Evolutionary conservation across 1,140 invertebrate species (phyloP).

Genomic region (Hermetia illucens): DNA sequence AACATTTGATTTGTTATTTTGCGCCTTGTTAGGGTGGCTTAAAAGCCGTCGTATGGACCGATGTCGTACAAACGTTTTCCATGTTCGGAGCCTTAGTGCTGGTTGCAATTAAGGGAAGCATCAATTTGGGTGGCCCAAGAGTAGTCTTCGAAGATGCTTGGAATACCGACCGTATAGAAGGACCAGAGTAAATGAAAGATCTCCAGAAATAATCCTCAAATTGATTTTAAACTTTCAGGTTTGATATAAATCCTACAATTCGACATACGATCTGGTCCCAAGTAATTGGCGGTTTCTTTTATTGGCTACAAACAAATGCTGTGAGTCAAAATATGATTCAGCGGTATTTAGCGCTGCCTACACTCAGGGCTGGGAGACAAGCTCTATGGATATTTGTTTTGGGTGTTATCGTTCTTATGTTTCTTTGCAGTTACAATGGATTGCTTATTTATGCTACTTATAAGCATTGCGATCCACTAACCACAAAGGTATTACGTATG

Average conservation of each 20-base stretch:
- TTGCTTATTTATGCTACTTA: constrained; percentile 62
- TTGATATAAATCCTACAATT: constrained; percentile 55
- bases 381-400: constrained; percentile 44
- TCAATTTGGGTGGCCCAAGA: constrained; percentile 43
- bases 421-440: constrained; percentile 51
- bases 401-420: constrained; percentile 36
- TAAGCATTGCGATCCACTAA: constrained; percentile 55
- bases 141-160: constrained; percentile 40
- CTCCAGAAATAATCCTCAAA: constrained; percentile 34
- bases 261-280: constrained; percentile 72
- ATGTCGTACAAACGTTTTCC: constrained; percentile 63
- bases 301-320: constrained; percentile 57
- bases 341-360: constrained; percentile 49
- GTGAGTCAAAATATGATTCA: constrained; percentile 70
- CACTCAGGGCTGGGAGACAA: constrained; percentile 41
- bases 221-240: too few species aligned
- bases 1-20: constrained; percentile 1
- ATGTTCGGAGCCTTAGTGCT: constrained; percentile 59
- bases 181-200: constrained; percentile 32
- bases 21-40: constrained; percentile 52
- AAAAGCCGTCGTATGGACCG: constrained; percentile 80
- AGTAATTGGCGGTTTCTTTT: constrained; percentile 59
- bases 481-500: constrained; percentile 32
- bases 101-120: constrained; percentile 51
- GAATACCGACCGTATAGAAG: constrained; percentile 19